Evolutionary conservation across 2,797 vertebrate genomes (phyloP), one percentile per base, ranked within the genome.

Genomic region (Buphagus erythrorhynchus): DNA sequence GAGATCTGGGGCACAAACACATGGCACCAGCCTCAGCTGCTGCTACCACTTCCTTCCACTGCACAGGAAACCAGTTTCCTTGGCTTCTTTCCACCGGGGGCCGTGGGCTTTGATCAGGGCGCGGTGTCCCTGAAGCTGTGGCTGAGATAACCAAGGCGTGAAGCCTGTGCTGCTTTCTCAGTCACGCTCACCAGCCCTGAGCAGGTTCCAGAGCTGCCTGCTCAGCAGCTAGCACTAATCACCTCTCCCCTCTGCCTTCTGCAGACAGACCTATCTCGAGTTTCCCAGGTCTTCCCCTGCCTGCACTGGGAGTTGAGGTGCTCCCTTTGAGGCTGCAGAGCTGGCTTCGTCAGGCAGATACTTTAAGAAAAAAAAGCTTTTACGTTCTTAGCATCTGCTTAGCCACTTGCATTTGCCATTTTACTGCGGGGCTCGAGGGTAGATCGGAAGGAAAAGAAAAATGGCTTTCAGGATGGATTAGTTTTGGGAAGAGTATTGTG

Each of bases 401-500:
- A 86, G 85, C 85, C 59, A 31, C 93, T 97, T 88, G 65, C 91
- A 94, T 61, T 54, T 95, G 85, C 85, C 91, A 83, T 93, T 93
- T 95, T 66, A 86, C 73, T 40, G 43, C 0, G 0, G 61, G 51
- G 87, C 91, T 95, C 12, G 49, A 86, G 86, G 93, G 93, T 66
- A 58, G 76, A 90, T 90, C 0, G 3, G 82, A 88, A 93, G 51
- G 63, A 84, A 83, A 78, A 88, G 82, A 96, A 94, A 93, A 97
- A 94, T 90, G 65, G 62, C 73, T 93, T 96, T 96, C 94, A 95
- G 93, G 83, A 95, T 86, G 90, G 92, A 96, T 95, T 96, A 90
- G 85, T 95, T 97, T 94, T 78, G 77, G 90, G 86, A 90, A 95
- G 76, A 93, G 65, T 43, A 81, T 75, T 91, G 69, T 75, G 73